A percentile compares a stretch with the other conserved stretches of the same genome.
Conservation (phyloP, 2,113 vertebrate species). For the Greenwoodochromis staneri region DNA sequence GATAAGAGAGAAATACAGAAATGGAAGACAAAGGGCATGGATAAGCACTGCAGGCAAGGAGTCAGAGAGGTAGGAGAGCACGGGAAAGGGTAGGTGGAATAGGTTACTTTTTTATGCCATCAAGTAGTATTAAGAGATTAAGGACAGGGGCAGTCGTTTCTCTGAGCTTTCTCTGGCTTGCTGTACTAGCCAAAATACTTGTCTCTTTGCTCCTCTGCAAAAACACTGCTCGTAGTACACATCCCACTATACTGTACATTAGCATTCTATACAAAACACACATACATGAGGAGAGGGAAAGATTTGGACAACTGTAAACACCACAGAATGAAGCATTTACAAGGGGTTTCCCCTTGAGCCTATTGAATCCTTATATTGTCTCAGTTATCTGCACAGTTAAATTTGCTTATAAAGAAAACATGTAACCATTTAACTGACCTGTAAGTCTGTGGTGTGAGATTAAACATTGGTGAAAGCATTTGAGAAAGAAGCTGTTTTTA, state of each 20-base stretch:
- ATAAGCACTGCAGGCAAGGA: neutral
- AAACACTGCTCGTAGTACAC: neutral
- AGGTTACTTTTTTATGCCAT: conserved; percentile 3
- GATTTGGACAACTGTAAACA: neutral
- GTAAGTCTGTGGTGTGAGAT: neutral
- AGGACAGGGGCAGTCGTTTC: neutral
- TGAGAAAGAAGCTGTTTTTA: neutral
- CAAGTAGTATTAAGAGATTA: conserved; percentile 45
- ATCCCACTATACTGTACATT: neutral
- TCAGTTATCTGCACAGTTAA: neutral
- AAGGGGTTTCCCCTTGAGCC: neutral
- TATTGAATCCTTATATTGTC: neutral
- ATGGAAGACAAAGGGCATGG: neutral
- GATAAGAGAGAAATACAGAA: neutral
- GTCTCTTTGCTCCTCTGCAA: neutral
- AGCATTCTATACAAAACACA: neutral
- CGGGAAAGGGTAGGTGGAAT: neutral
- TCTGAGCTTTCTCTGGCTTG: neutral
- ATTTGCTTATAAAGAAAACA: neutral
- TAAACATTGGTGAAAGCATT: neutral
- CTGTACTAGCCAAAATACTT: neutral
- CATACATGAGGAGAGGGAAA: neutral
- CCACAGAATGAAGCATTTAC: neutral
- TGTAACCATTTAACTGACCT: neutral
- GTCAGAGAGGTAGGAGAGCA: neutral